A percentile compares a stretch with the other conserved stretches of the same genome.
phyloP scores from a whole-genome alignment of 64 coral and sea anemone genomes.

The Actinia tenebrosa region DNA sequence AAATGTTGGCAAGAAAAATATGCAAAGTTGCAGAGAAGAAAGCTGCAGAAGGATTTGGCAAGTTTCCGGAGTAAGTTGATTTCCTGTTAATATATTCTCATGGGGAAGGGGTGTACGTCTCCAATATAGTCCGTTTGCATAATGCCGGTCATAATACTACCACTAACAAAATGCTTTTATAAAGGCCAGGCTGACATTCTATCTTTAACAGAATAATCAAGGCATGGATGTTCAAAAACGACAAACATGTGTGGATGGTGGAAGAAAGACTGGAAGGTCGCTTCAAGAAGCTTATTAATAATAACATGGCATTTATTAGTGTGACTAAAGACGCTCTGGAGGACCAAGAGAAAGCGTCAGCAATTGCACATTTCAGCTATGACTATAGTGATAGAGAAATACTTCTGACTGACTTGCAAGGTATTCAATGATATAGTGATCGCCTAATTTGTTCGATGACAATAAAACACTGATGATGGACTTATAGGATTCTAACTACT shows the following conservation, averaged over 20 bases:
- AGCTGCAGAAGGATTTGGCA: not conserved
- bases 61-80: not conserved
- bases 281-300: not conserved
- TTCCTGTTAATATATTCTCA: too few species aligned
- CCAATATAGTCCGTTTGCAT: too few species aligned
- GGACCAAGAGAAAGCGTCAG: not conserved
- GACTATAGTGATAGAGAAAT: not conserved
- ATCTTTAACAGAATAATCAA: not conserved
- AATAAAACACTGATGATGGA: too few species aligned
- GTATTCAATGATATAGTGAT: not conserved
- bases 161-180: too few species aligned
- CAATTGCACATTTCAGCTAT: not conserved
- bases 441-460: too few species aligned
- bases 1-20: not conserved
- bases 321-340: not conserved
- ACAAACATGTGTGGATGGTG: not conserved
- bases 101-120: too few species aligned
- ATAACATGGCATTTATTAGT: not conserved
- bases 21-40: not conserved
- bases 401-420: constrained; percentile 12
- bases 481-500: too few species aligned
- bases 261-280: not conserved
- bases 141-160: too few species aligned
- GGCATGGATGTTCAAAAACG: not conserved
- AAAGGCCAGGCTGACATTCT: too few species aligned